These are phyloP conservation scores for Gila robusta DNA, from an alignment of 2,797 vertebrate species.

Conservation along the genomic window DNA sequence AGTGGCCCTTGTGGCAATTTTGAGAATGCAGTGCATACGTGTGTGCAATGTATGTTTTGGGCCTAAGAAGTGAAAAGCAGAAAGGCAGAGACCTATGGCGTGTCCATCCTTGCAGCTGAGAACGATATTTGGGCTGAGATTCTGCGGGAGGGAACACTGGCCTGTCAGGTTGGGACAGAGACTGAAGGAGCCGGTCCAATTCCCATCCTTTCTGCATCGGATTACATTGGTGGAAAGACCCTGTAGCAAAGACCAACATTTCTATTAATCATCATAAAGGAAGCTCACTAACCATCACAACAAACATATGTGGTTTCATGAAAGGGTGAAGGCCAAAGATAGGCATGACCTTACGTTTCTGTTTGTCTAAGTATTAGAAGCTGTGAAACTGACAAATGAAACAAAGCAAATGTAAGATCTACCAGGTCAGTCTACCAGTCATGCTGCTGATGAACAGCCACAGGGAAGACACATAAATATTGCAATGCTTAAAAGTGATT, in stretches of 20 bases:
- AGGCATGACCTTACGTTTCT: conserved; percentile 5
- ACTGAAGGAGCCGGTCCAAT: conserved; percentile 95
- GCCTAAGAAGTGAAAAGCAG: not conserved
- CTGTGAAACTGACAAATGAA: not conserved
- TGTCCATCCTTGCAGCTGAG: conserved; percentile 88
- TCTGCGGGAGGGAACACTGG: conserved; percentile 89
- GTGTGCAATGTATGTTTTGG: not conserved
- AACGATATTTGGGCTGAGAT: conserved; percentile 87
- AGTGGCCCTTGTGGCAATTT: not conserved
- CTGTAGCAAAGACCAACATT: conserved; percentile 67
- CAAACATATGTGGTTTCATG: not conserved
- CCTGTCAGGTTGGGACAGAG: conserved; percentile 91
- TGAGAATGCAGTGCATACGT: not conserved
- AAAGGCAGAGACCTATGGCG: conserved; percentile 83
- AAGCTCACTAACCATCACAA: not conserved
- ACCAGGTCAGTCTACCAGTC: not conserved
- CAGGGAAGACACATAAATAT: not conserved
- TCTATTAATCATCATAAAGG: conserved; percentile 45
- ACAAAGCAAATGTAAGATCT: conserved; percentile 27
- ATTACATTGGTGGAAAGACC: conserved; percentile 84
- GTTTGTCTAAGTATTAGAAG: conserved; percentile 10
- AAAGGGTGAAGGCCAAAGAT: conserved; percentile 1
- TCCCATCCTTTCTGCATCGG: conserved; percentile 95
- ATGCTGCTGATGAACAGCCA: conserved; percentile 19
- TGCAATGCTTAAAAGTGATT: conserved; percentile 6